phyloP scores from a whole-genome alignment of 1,140 invertebrate species.

The Drosophila auraria region DNA sequence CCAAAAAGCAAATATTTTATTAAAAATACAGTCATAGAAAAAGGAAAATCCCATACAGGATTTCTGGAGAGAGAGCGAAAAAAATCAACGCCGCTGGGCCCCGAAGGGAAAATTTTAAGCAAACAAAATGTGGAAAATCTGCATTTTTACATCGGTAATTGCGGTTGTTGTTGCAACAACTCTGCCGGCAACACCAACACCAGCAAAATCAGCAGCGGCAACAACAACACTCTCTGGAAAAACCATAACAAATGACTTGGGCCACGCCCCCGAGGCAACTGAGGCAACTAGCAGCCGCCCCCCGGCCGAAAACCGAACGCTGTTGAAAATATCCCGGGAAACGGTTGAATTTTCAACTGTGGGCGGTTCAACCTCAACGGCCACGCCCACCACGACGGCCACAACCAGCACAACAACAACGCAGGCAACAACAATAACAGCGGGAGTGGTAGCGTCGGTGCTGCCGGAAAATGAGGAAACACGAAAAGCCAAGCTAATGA shows the following conservation, averaged over 20 bases:
- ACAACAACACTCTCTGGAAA: constrained; percentile 20
- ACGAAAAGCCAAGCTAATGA: constrained; percentile 49
- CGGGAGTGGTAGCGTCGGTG: not conserved
- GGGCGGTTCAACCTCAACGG: constrained; percentile 64
- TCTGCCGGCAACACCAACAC: constrained; percentile 9
- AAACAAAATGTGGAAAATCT: constrained; percentile 75
- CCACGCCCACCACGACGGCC: constrained; percentile 74
- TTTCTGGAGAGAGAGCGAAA: not conserved
- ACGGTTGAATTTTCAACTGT: constrained; percentile 30
- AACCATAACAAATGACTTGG: constrained; percentile 66
- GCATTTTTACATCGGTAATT: constrained; percentile 79
- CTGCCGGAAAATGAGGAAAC: constrained; percentile 20
- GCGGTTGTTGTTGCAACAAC: constrained; percentile 43
- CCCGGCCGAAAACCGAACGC: constrained; percentile 41
- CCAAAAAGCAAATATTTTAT: constrained; percentile 27
- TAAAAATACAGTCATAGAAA: constrained; percentile 19
- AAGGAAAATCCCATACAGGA: not conserved
- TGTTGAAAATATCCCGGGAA: constrained; percentile 23
- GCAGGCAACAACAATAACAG: constrained; percentile 30
- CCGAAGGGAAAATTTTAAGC: constrained; percentile 15
- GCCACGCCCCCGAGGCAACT: constrained; percentile 32
- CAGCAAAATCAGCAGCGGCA: constrained; percentile 22
- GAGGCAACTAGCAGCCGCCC: constrained; percentile 24
- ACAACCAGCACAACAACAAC: constrained; percentile 70
- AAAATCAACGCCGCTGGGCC: constrained; percentile 4